These are phyloP conservation scores for Meandrusa payeni DNA, from an alignment of 2,888 invertebrate species.

Conservation along the genomic window DNA sequence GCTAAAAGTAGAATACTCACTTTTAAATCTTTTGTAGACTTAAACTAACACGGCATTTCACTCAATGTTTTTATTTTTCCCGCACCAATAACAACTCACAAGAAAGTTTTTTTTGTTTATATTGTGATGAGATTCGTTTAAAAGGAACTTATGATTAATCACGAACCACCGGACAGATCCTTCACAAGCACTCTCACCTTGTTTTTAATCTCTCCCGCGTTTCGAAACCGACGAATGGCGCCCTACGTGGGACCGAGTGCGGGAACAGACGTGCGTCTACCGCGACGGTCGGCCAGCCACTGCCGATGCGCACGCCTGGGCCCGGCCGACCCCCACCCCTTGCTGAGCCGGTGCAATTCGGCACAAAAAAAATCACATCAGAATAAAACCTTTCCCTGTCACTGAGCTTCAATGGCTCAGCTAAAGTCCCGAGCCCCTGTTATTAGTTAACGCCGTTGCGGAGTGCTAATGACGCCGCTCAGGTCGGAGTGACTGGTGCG, in stretches of 20 bases:
- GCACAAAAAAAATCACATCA: conserved; percentile 59
- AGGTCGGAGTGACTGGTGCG: conserved; percentile 31
- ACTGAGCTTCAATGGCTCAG: conserved; percentile 64
- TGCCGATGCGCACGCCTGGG: conserved; percentile 75
- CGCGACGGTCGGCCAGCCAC: conserved; percentile 53
- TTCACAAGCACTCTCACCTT: conserved; percentile 17
- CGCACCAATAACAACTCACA: conserved; percentile 3
- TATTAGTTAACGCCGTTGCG: conserved; percentile 62
- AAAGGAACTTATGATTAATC: too few relatives aligned
- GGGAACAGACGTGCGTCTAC: conserved; percentile 39
- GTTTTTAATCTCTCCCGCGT: conserved; percentile 14
- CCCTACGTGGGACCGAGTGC: conserved; percentile 51
- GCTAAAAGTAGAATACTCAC: conserved; percentile 24
- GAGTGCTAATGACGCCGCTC: conserved; percentile 56
- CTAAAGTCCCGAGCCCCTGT: conserved; percentile 56
- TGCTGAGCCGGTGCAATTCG: conserved; percentile 51
- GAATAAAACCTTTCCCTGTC: conserved; percentile 70
- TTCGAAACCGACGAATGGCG: conserved; percentile 45
- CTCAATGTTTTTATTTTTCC: conserved; percentile 34
- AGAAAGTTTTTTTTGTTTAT: background rate
- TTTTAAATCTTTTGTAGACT: conserved; percentile 18
- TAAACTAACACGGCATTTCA: conserved; percentile 43
- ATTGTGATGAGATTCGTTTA: background rate
- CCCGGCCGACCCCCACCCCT: conserved; percentile 60
- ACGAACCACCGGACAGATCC: conserved; percentile 6